Percentiles rank a stretch among this genome's conserved stretches.
Evolutionary conservation across 1,140 invertebrate species (phyloP).

Genomic region (Orius laevigatus): DNA sequence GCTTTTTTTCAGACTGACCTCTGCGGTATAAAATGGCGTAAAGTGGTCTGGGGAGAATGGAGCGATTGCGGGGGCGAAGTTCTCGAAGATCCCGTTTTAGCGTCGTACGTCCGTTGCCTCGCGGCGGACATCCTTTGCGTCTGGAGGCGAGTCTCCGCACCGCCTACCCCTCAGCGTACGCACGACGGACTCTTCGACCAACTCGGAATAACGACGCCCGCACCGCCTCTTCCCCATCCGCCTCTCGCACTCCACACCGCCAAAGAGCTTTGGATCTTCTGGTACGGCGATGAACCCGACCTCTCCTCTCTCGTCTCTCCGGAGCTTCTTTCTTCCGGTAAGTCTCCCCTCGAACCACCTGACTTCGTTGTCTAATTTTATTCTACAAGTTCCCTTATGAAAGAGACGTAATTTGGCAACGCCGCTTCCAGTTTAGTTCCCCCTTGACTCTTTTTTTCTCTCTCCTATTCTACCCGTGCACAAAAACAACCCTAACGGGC

Average conservation of each 20-base stretch:
- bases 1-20: constrained; percentile 70
- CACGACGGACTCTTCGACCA: constrained; percentile 37
- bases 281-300: constrained; percentile 95
- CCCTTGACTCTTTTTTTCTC: too few species aligned
- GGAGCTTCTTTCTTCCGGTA: constrained; percentile 59
- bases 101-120: constrained; percentile 83
- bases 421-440: too few species aligned
- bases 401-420: too few species aligned
- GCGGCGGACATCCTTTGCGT: constrained; percentile 89
- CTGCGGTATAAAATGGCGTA: constrained; percentile 98
- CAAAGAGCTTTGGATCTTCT: constrained; percentile 98
- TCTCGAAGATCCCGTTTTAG: constrained; percentile 82
- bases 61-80: constrained; percentile 41
- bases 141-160: constrained; percentile 65
- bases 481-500: too few species aligned
- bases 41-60: constrained; percentile 60
- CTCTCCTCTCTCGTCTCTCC: constrained; percentile 63
- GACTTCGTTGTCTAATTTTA: too few species aligned
- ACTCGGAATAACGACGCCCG: constrained; percentile 33
- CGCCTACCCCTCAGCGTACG: constrained; percentile 30
- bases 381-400: too few species aligned
- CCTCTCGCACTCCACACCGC: constrained; percentile 58
- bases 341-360: constrained; percentile 27
- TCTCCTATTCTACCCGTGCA: too few species aligned
- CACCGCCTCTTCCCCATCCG: constrained; percentile 34